These are phyloP conservation scores for Chloropsis cyanopogon DNA, from an alignment of 2,113 vertebrate genomes.

Conservation along the genomic window DNA sequence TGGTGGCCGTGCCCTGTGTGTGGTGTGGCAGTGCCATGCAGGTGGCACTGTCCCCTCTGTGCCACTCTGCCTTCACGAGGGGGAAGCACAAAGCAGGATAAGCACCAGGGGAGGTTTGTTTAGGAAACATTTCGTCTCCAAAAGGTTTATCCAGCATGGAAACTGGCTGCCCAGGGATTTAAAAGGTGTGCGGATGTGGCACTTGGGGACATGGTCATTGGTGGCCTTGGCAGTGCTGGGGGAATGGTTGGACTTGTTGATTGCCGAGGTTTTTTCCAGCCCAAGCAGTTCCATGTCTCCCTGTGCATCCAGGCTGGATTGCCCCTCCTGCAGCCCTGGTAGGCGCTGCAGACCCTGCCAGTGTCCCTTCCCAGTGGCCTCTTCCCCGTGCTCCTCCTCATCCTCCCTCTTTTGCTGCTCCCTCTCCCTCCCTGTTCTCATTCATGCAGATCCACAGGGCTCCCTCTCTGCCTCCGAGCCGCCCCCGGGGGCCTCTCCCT, in stretches of 20 bases:
- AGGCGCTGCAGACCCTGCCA: background rate
- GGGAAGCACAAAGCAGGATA: background rate
- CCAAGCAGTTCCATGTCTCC: background rate
- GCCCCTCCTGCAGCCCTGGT: background rate
- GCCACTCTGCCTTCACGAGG: accelerated
- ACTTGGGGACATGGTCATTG: background rate
- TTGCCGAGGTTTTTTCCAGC: background rate
- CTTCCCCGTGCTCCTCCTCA: background rate
- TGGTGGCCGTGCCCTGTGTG: background rate
- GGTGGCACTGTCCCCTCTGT: background rate
- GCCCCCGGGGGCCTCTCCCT: background rate
- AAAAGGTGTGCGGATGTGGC: no score
- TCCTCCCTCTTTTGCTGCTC: background rate
- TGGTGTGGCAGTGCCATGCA: background rate
- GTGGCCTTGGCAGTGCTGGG: background rate
- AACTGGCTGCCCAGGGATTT: background rate
- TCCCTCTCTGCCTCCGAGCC: background rate
- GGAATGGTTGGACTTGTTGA: background rate
- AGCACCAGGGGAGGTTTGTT: background rate
- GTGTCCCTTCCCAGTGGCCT: background rate
- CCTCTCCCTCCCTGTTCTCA: background rate
- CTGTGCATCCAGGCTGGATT: background rate
- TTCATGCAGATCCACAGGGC: background rate
- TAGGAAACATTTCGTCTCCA: background rate
- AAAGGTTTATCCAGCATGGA: background rate